Conservation (phyloP, 64 coral and sea anemone species). For the Montipora foliosa region DNA sequence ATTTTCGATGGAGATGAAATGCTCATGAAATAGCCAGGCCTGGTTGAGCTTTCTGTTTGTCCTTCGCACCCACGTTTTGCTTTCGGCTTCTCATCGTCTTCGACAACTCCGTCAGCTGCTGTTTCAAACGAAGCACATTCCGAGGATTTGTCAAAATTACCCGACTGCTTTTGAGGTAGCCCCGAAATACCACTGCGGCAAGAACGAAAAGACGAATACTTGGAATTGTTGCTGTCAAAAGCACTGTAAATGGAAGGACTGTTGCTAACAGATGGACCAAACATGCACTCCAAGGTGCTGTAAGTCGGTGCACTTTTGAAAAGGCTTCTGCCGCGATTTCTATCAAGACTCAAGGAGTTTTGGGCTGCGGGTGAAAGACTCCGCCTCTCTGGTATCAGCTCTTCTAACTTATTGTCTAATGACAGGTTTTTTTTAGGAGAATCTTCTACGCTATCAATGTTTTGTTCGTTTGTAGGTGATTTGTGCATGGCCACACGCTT, state of each 20-base stretch:
- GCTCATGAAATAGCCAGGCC: constrained; percentile 9
- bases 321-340: constrained; percentile 29
- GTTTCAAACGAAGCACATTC: no score
- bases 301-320: constrained; percentile 47
- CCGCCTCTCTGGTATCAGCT: constrained; percentile 38
- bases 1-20: constrained; percentile 42
- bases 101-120: no score
- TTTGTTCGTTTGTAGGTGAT: neutral
- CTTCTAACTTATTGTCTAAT: constrained; percentile 43
- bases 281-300: constrained; percentile 53
- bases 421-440: constrained; percentile 7
- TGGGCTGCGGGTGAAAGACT: constrained; percentile 55
- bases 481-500: constrained; percentile 43
- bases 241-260: neutral
- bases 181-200: neutral
- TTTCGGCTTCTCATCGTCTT: neutral
- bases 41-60: neutral
- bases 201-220: constrained; percentile 33
- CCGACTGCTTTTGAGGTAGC: neutral
- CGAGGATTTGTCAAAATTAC: neutral
- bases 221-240: constrained; percentile 16
- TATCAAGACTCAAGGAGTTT: constrained; percentile 51
- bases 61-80: neutral
- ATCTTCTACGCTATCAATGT: neutral
- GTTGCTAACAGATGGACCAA: constrained; percentile 32